These are phyloP conservation scores for Scylla paramamosain DNA, from an alignment of 1,140 invertebrate genomes.

Conservation along the genomic window DNA sequence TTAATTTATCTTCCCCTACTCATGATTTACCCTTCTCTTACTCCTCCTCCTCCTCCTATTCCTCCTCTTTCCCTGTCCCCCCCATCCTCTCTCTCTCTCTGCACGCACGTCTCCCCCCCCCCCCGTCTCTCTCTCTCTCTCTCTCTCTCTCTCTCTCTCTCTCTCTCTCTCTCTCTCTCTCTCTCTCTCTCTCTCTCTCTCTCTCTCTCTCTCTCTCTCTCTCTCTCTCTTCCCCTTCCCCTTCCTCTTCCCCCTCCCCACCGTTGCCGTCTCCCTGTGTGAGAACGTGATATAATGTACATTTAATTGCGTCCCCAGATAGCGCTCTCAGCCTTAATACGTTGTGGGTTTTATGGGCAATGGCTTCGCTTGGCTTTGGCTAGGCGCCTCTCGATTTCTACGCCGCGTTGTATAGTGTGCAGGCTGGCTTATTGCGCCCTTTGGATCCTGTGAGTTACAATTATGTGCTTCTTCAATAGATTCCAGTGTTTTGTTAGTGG, in stretches of 20 bases:
- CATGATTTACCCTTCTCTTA: too few relatives aligned
- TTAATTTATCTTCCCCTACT: neutral
- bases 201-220: neutral
- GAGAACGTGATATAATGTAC: slow-evolving; percentile 23
- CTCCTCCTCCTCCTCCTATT: neutral
- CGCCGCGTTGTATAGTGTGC: too few relatives aligned
- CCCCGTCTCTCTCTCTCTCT: neutral
- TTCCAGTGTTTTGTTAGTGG: too few relatives aligned
- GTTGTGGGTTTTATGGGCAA: neutral
- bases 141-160: too few relatives aligned
- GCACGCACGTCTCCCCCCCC: neutral
- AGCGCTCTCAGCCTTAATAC: slow-evolving; percentile 20
- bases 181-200: neutral
- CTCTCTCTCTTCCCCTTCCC: neutral
- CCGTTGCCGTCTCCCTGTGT: neutral
- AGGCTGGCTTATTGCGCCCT: too few relatives aligned
- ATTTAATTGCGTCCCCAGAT: slow-evolving; percentile 14
- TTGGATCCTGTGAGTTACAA: too few relatives aligned
- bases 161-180: neutral
- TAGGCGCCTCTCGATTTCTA: neutral
- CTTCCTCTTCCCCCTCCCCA: neutral
- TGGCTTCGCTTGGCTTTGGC: neutral
- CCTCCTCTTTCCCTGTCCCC: neutral
- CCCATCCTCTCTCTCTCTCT: too few relatives aligned
- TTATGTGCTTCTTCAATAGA: too few relatives aligned